Base-by-base conservation (phyloP, 2,797 vertebrate genomes). In the Lepus townsendii region DNA sequence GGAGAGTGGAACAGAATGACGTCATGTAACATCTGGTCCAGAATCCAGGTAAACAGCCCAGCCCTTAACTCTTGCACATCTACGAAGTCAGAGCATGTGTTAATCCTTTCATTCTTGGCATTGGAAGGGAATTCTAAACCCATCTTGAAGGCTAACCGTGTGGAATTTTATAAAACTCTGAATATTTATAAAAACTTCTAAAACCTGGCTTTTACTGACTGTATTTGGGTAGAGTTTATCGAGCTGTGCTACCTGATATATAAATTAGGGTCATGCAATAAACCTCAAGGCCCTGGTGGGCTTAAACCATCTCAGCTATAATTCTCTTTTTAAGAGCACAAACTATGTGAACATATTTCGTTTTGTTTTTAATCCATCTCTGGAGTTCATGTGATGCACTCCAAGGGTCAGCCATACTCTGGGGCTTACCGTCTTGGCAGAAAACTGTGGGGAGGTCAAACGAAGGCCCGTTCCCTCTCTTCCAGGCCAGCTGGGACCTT, bases 361-460 rank as follows among this genome's bases (percentile, higher is more conserved):
- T 86, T 92, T 96, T 89, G 27, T 75, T 92, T 95, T 83, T 93
- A 87, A 87, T 91, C 91, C 88, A 7, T 91, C 69, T 89, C 90
- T 76, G 69, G 71, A 85, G 92, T 62, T 93, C 80, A 92, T 26
- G 22, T 78, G 90, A 83, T 66, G 26, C 30, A 75, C 73, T 93
- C 93, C 63, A 71, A 90, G 38, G 62, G 85, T 84, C 93, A 96
- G 83, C 72, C 91, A 27, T 65, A 82, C 87, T 95, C 94, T 75
- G 32, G 54, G 77, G 69, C 62, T 94, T 95, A 94, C 93, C 11
- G 3, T 96, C 84, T 95, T 97, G 95, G 93, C 96, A 94, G 91
- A 71, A 90, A 32, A 89, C 63, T 68, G 20, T 76, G 62, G 52
- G 27, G 76, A 95, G 91, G 94, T 95, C 96, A 95, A 68, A 57